These are phyloP conservation scores for Phengaris arion DNA, from an alignment of 2,888 invertebrate species.

Conservation along the genomic window DNA sequence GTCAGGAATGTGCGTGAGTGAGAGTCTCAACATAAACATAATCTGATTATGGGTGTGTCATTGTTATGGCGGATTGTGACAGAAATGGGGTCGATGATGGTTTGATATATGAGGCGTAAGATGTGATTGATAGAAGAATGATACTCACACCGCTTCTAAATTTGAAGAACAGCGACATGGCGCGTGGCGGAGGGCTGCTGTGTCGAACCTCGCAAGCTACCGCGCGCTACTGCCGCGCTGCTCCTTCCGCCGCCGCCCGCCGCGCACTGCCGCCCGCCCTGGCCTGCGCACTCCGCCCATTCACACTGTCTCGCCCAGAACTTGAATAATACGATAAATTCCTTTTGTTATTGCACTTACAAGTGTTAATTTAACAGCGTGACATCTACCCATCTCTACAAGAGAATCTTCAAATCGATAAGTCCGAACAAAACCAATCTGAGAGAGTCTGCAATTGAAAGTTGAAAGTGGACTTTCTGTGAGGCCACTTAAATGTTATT, in stretches of 20 bases:
- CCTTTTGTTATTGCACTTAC: slow-evolving; percentile 9
- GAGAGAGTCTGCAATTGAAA: background rate
- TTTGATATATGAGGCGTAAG: background rate
- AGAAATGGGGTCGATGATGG: background rate
- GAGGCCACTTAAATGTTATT: background rate
- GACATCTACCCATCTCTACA: background rate
- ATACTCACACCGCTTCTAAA: slow-evolving; percentile 77
- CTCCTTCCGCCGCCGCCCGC: slow-evolving; percentile 34
- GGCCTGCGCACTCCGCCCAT: slow-evolving; percentile 21
- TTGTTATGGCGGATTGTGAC: background rate
- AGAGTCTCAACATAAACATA: slow-evolving; percentile 17
- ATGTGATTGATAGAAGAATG: slow-evolving; percentile 23
- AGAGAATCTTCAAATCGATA: background rate
- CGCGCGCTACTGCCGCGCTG: slow-evolving; percentile 44
- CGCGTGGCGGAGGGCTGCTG: slow-evolving; percentile 40
- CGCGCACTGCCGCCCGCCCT: slow-evolving; percentile 33
- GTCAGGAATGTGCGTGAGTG: slow-evolving; percentile 20
- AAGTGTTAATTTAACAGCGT: background rate
- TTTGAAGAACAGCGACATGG: slow-evolving; percentile 78
- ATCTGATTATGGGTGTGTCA: slow-evolving; percentile 21
- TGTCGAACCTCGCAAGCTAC: slow-evolving; percentile 35
- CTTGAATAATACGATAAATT: slow-evolving; percentile 15
- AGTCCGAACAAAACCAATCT: background rate
- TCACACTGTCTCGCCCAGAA: slow-evolving; percentile 38
- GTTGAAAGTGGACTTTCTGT: background rate